Evolutionary conservation across 2,888 invertebrate species (phyloP), one percentile per base, ranked within the genome.

Genomic region (Apoda limacodes): DNA sequence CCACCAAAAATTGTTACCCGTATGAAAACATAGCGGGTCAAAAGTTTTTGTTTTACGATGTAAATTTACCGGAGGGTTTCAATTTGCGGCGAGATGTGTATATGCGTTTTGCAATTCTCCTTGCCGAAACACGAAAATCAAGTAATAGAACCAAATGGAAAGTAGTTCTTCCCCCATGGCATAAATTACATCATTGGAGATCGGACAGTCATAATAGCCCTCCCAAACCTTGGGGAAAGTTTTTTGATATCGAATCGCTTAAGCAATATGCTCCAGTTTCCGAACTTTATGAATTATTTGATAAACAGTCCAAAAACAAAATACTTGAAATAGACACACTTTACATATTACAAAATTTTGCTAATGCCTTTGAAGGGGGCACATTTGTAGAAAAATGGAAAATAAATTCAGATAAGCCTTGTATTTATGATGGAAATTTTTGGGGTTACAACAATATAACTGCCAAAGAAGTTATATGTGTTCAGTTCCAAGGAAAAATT

Each of bases 1-100:
- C n/a, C n/a, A n/a, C n/a, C n/a, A n/a, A n/a, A n/a, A n/a, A n/a
- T n/a, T n/a, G n/a, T n/a, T n/a, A n/a, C n/a, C n/a, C n/a, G n/a
- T n/a, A n/a, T n/a, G n/a, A n/a, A n/a, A n/a, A n/a, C n/a, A n/a
- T n/a, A n/a, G 17, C 17, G 17, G 5, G 5, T 17, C 34, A 50
- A 35, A 90, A 91, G 51, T 94, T 89, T 53, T 69, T 98, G 31
- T 82, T 98, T 27, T 99, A 97, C 67, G 95, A 97, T 60, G 90
- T 98, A 0, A 98, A 98, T 78, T 89, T 89, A 2, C 89, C 92
- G 0, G 98, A 99, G 81, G 99, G 99, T 0, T 99, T 99, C 59
- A 99, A 99, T 78, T 82, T 99, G 39, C 83, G 97, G 9, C 84
- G 98, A 19, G 98, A 99, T 80, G 98, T 99, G 2, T 98, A 95